Base-by-base conservation (phyloP, 2,888 invertebrate species). In the Drosophila phalerata region DNA sequence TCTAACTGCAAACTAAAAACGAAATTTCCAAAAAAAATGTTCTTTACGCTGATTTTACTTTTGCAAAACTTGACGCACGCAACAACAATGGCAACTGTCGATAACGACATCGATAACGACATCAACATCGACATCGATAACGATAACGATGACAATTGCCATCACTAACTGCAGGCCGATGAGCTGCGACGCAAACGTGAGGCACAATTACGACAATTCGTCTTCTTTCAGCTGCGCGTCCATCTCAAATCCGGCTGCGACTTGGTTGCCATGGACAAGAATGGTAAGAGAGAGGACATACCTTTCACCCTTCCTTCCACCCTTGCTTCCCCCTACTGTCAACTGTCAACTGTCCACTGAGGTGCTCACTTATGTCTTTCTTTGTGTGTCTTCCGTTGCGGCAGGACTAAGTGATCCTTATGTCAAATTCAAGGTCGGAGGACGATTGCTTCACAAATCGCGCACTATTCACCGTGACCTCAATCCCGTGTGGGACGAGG, bases 401-500 rank as follows among this genome's bases (percentile, higher is more conserved):
- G 22, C 85, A 97, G 98, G 98, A 83, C 96, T 98, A 71, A 98
- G 98, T 93, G 99, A 99, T 94, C 99, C 99, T 22, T 99, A 99
- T 93, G 98, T 98, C 62, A 99, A 99, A 94, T 98, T 99, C 93
- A 98, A 98, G 93, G 94, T 96, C 74, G 96, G 96, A 11, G 97
- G 97, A 37, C 95, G 97, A 72, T 93, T 98, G 79, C 94, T 98
- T 80, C 97, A 98, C 93, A 99, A 98, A 93, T 98, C 98, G 81
- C 96, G 96, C 91, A 99, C 97, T 62, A 96, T 99, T 69, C 97
- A 97, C 92, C 95, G 98, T 86, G 98, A 98, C 92, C 94, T 99
- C 69, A 99, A 99, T 93, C 99, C 99, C 0, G 94, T 96, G n/a
- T 99, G 99, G 99, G 98, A 99, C 91, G 99, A 99, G 93, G 96